A percentile compares a stretch with the other conserved stretches of the same genome.
These are phyloP conservation scores for Gerris lacustris DNA, from an alignment of 2,888 invertebrate genomes.

Conservation along the genomic window DNA sequence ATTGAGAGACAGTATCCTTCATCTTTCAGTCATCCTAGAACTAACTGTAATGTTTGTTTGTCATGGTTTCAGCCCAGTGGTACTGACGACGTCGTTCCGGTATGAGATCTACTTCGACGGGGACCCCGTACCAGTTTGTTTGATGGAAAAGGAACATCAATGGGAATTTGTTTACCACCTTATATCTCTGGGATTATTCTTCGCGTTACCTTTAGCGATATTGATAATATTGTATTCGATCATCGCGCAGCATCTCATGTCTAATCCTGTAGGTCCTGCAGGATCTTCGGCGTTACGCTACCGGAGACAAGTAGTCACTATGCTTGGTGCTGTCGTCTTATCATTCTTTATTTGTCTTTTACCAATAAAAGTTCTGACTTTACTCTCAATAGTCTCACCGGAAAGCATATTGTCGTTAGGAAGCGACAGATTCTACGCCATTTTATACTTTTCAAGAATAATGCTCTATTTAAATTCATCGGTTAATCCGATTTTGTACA, in stretches of 20 bases:
- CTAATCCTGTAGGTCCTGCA: slow-evolving; percentile 56
- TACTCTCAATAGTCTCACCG: slow-evolving; percentile 67
- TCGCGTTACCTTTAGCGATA: slow-evolving; percentile 68
- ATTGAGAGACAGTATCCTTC: too few species aligned
- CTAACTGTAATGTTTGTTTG: too few species aligned
- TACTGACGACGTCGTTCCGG: slow-evolving; percentile 65
- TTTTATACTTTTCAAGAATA: slow-evolving; percentile 70
- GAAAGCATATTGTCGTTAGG: slow-evolving; percentile 56
- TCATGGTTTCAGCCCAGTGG: slow-evolving; percentile 56
- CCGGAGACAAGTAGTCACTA: slow-evolving; percentile 51
- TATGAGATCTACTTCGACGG: slow-evolving; percentile 61
- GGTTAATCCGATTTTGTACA: slow-evolving; percentile 82
- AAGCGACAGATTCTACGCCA: slow-evolving; percentile 64
- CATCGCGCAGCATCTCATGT: slow-evolving; percentile 74
- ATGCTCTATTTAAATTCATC: slow-evolving; percentile 84
- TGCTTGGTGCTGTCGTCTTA: slow-evolving; percentile 78
- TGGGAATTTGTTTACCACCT: slow-evolving; percentile 73
- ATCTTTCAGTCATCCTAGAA: too few species aligned
- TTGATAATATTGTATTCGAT: slow-evolving; percentile 70
- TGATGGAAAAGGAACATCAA: slow-evolving; percentile 62
- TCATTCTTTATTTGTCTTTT: slow-evolving; percentile 83
- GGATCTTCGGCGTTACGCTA: slow-evolving; percentile 30
- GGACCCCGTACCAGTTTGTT: slow-evolving; percentile 59
- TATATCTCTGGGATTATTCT: slow-evolving; percentile 67
- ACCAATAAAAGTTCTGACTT: slow-evolving; percentile 74